These are phyloP conservation scores for Borostomias antarcticus DNA, from an alignment of 2,797 vertebrate species.

Conservation along the genomic window DNA sequence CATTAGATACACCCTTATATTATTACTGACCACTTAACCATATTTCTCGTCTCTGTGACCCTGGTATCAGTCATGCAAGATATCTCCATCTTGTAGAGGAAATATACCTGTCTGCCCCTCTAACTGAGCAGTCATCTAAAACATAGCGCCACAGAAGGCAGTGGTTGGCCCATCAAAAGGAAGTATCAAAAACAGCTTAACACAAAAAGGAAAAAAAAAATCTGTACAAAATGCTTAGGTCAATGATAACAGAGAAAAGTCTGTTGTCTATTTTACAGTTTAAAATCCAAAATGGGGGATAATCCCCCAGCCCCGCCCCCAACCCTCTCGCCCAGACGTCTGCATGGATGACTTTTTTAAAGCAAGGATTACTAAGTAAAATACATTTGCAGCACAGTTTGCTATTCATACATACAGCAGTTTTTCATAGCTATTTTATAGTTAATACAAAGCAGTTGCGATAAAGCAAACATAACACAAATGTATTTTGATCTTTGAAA, in stretches of 20 bases:
- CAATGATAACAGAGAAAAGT: slow-evolving; percentile 87
- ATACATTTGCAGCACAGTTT: slow-evolving; percentile 93
- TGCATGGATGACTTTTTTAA: slow-evolving; percentile 83
- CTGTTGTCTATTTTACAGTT: slow-evolving; percentile 96
- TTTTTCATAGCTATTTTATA: slow-evolving; percentile 86
- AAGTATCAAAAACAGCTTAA: slow-evolving; percentile 88
- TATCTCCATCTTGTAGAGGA: slow-evolving; percentile 85
- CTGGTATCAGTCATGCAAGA: slow-evolving; percentile 92
- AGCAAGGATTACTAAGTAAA: slow-evolving; percentile 92
- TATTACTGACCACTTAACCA: slow-evolving; percentile 86
- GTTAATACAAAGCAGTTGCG: slow-evolving; percentile 95
- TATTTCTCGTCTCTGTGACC: slow-evolving; percentile 73
- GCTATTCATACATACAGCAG: slow-evolving; percentile 97
- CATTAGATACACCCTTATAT: slow-evolving; percentile 88
- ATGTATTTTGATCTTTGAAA: slow-evolving; percentile 72
- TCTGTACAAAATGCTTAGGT: slow-evolving; percentile 92
- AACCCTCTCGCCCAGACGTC: slow-evolving; percentile 75
- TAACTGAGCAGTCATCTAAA: slow-evolving; percentile 78
- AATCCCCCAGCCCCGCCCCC: slow-evolving; percentile 67
- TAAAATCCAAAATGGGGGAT: slow-evolving; percentile 85
- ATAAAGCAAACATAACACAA: slow-evolving; percentile 86
- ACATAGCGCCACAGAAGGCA: slow-evolving; percentile 86
- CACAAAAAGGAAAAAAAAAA: slow-evolving; percentile 75
- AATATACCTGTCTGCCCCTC: slow-evolving; percentile 71
- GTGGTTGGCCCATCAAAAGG: slow-evolving; percentile 85